Percentiles rank a stretch among this genome's conserved stretches.
These are phyloP conservation scores for Rhogogaster chlorosoma DNA, from an alignment of 2,888 invertebrate genomes.

Conservation along the genomic window DNA sequence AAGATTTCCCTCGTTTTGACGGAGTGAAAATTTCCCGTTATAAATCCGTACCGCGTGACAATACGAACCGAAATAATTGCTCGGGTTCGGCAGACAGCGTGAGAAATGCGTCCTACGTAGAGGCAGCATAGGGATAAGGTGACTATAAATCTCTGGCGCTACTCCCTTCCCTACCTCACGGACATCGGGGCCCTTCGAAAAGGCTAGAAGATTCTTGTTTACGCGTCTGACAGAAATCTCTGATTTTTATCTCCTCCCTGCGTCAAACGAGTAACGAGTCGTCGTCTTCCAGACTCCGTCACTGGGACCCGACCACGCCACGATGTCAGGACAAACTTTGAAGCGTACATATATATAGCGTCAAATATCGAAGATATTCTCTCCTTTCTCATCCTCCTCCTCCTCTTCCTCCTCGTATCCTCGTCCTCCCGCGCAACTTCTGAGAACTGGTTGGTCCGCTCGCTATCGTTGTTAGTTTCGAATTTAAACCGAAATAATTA, in stretches of 20 bases:
- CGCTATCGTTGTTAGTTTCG: constrained; percentile 71
- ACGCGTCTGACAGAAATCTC: constrained; percentile 68
- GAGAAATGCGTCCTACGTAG: constrained; percentile 32
- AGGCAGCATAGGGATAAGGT: background rate
- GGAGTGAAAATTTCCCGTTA: background rate
- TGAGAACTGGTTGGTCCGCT: constrained; percentile 65
- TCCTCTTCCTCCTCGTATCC: background rate
- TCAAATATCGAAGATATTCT: constrained; percentile 66
- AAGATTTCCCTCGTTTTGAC: background rate
- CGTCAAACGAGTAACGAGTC: constrained; percentile 61
- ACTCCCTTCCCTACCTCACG: background rate
- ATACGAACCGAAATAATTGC: constrained; percentile 23
- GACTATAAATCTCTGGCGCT: constrained; percentile 35
- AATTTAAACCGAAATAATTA: constrained; percentile 75
- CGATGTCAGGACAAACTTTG: constrained; percentile 34
- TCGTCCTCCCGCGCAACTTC: constrained; percentile 59
- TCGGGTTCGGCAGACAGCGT: constrained; percentile 41
- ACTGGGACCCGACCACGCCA: constrained; percentile 39
- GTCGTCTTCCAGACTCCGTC: constrained; percentile 65
- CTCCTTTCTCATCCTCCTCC: constrained; percentile 60
- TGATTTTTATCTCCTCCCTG: constrained; percentile 68
- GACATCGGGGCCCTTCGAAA: constrained; percentile 35
- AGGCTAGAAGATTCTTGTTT: constrained; percentile 60
- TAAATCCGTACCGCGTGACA: background rate
- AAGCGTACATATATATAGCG: constrained; percentile 54